A percentile compares a stretch with the other conserved stretches of the same genome.
Conservation (phyloP, 1,140 invertebrate species). For the Eciton burchellii region DNA sequence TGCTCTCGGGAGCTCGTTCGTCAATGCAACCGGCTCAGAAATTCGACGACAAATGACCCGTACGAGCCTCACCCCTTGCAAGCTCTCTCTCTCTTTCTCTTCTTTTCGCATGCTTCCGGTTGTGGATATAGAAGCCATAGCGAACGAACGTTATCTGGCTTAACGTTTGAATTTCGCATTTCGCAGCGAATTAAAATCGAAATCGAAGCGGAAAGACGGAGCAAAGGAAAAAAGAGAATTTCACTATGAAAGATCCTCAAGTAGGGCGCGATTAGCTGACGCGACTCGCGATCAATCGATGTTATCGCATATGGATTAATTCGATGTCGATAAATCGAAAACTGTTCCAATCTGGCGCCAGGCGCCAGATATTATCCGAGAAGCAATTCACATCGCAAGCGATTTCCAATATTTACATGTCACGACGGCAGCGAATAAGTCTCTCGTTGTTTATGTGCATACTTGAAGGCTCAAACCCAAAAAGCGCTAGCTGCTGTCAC, state of each 20-base stretch:
- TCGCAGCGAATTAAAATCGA: background rate
- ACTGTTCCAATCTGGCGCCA: no score
- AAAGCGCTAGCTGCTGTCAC: conserved; percentile 19
- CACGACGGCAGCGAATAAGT: no score
- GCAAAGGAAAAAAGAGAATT: background rate
- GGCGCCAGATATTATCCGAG: background rate
- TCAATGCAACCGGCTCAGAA: conserved; percentile 77
- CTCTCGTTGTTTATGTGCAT: background rate
- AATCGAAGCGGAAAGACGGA: no score
- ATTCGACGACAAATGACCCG: conserved; percentile 78
- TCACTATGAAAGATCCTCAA: background rate
- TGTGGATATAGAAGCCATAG: conserved; percentile 13
- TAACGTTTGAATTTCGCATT: background rate
- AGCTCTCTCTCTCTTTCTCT: conserved; percentile 53
- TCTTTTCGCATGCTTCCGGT: conserved; percentile 50
- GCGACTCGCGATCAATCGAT: background rate
- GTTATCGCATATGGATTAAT: conserved; percentile 26
- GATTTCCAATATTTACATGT: conserved; percentile 1
- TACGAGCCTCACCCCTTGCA: conserved; percentile 54
- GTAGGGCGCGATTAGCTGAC: background rate
- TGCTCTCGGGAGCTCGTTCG: conserved; percentile 74
- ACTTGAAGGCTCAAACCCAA: background rate
- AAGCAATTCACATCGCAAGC: background rate
- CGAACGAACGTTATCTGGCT: conserved; percentile 12
- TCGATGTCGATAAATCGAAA: conserved; percentile 57